phyloP scores from a whole-genome alignment of 1,140 invertebrate species.

The Nasonia giraulti region DNA sequence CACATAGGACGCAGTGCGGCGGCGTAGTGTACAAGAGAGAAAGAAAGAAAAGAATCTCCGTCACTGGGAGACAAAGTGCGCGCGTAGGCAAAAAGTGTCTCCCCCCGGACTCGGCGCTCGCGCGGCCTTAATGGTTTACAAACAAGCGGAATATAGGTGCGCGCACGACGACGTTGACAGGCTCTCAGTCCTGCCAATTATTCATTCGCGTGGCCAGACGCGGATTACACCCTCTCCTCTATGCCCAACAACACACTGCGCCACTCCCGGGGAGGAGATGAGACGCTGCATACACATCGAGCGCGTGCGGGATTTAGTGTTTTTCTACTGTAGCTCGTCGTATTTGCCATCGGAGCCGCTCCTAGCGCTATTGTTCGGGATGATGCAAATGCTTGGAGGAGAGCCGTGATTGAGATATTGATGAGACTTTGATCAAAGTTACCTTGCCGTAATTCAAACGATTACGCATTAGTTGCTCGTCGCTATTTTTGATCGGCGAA shows the following conservation, averaged over 20 bases:
- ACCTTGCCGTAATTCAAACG: too few species aligned
- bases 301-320: not conserved
- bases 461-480: too few species aligned
- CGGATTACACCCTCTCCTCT: not conserved
- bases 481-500: not conserved
- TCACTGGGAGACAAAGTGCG: not conserved
- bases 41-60: not conserved
- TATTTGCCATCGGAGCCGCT: too few species aligned
- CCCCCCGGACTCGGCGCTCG: not conserved
- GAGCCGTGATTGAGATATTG: too few species aligned
- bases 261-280: not conserved
- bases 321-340: not conserved
- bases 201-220: slow-evolving; percentile 27
- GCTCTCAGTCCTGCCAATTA: slow-evolving; percentile 24
- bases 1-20: not conserved
- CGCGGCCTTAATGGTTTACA: slow-evolving; percentile 37
- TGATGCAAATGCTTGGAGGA: too few species aligned
- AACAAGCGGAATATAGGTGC: slow-evolving; percentile 16
- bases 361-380: too few species aligned
- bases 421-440: too few species aligned
- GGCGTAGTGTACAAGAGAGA: not conserved
- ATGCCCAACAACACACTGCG: not conserved
- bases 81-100: not conserved
- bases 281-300: not conserved
- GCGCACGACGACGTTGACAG: slow-evolving; percentile 3